These are phyloP conservation scores for Alaudala cheleensis DNA, from an alignment of 2,113 vertebrate genomes.

Conservation along the genomic window DNA sequence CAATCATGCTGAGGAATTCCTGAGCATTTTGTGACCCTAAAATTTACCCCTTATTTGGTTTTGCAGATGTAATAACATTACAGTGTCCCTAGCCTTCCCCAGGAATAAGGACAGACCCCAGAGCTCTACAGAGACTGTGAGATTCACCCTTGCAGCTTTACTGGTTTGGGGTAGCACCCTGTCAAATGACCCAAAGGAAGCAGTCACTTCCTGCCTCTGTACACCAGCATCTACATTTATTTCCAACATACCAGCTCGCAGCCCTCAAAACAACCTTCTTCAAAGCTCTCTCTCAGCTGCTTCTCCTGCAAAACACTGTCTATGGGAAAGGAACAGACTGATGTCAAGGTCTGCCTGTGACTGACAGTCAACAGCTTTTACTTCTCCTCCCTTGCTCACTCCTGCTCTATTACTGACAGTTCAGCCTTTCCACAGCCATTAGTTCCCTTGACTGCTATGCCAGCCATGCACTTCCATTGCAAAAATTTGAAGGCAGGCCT, in stretches of 20 bases:
- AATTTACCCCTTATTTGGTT: not conserved
- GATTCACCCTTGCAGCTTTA: not conserved
- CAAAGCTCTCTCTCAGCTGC: not conserved
- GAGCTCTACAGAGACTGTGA: not conserved
- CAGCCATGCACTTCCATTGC: not conserved
- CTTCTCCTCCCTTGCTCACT: not conserved
- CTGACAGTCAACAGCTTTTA: not conserved
- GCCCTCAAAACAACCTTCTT: not conserved
- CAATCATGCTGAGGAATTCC: not conserved
- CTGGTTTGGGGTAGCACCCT: not conserved
- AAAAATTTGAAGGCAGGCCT: not conserved
- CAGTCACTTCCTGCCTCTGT: not conserved
- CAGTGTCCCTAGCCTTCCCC: not conserved
- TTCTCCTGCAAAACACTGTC: not conserved
- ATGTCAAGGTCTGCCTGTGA: not conserved
- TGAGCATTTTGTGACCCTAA: not conserved
- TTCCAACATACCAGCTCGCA: rapidly evolving
- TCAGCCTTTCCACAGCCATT: not conserved
- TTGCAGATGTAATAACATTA: not conserved
- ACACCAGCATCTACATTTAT: not conserved
- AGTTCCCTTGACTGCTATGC: not conserved
- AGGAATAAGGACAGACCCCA: not conserved
- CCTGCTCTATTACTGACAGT: not conserved
- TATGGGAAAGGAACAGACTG: not conserved
- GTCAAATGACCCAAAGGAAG: not conserved